Evolutionary conservation across 2,888 invertebrate genomes (phyloP), one percentile per base, ranked within the genome.

Genomic region (Yponomeuta evonymella): DNA sequence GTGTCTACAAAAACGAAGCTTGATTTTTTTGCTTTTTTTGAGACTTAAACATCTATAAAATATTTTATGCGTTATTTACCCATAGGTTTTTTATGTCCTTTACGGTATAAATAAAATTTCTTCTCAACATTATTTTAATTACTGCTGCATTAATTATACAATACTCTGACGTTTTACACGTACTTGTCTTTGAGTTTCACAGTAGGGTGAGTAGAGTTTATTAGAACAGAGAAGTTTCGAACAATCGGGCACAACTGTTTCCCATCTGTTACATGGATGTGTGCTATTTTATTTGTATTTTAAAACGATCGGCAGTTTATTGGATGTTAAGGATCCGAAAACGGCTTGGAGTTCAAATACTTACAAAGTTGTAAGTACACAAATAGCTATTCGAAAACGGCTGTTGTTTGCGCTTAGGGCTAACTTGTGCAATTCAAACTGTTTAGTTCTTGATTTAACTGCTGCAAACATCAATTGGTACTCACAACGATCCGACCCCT

Each of bases 391-490:
- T 58, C 15, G 51, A 58, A 58, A 58, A 58, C 1, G 51, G 51
- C 51, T 58, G 51, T 58, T 58, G 51, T 58, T 58, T 58, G 51
- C 51, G 15, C 51, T 58, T 5, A 15, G 15, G 15, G 51, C 51
- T 15, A 58, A 58, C 15, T 58, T 58, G 12, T 12, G 51, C 51
- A 15, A 58, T 58, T 58, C 51, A 12, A 58, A 58, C 51, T 58
- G 51, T 43, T 43, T 58, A 58, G 51, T 58, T 58, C 51, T 58
- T 58, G 51, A 58, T 58, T 15, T 58, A 58, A 58, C 51, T 58
- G 51, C 51, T 58, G 51, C 51, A 58, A 58, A 58, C 51, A 58
- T 58, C 51, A 58, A 58, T 43, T 43, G 43, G 43, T 58, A 58
- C 51, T 58, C 51, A 12, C 12, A 58, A 12, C 3, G 15, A 58